Conservation (phyloP, 2,113 vertebrate genomes). For the Psilopogon haemacephalus region DNA sequence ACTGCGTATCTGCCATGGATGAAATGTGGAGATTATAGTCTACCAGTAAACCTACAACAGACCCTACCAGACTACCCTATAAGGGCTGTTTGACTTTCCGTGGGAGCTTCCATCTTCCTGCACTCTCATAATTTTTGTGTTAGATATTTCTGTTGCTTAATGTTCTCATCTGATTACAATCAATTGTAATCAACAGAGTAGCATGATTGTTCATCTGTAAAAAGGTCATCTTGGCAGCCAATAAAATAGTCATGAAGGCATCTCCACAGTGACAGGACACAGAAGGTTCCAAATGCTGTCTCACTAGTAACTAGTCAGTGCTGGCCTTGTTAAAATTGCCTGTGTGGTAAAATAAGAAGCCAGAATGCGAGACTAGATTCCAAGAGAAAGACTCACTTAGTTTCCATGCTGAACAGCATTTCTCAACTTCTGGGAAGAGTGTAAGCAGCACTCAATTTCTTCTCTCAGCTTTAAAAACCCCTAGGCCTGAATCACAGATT, state of each 20-base stretch:
- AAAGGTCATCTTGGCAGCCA: neutral
- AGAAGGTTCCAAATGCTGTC: neutral
- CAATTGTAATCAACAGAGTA: constrained; percentile 13
- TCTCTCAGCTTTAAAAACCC: neutral
- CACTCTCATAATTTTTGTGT: neutral
- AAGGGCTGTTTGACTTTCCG: neutral
- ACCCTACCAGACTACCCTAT: neutral
- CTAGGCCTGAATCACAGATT: neutral
- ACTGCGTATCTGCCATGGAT: neutral
- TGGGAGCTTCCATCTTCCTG: constrained; percentile 4
- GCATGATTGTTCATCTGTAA: neutral
- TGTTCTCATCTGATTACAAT: constrained; percentile 15
- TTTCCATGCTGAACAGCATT: neutral
- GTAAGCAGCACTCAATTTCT: neutral
- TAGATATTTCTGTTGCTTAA: neutral
- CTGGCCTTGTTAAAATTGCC: neutral
- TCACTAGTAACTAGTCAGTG: neutral
- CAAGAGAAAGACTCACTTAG: neutral
- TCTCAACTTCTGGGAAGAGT: neutral
- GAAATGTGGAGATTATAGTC: neutral
- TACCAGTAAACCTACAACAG: neutral
- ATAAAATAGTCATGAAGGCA: neutral
- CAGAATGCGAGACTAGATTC: neutral
- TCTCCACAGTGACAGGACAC: neutral
- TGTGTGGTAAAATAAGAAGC: neutral